Base-by-base conservation (phyloP, 2,113 vertebrate genomes). In the Nycticryphes semicollaris region DNA sequence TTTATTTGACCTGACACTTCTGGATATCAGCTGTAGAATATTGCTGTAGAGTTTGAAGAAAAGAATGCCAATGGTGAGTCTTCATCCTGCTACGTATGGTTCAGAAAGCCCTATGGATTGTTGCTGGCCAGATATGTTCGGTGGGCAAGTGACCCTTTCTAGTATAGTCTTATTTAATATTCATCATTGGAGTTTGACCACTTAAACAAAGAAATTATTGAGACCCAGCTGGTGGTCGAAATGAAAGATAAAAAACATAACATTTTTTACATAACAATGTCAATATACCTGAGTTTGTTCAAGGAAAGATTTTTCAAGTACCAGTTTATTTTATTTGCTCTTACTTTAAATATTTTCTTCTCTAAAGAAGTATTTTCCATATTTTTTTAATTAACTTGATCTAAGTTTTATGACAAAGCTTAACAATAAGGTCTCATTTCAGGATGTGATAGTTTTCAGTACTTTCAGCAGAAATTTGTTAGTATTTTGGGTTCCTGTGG, bases 51-150 rank as follows among this genome's bases (percentile, higher is more conserved):
- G 3, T 84, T 87, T 59, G 63, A 83, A 68, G 25, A 8, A 7
- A 68, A 87, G 35, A 79, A 48, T 27, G 39, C 30, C 16, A 10
- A 10, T 33, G 63, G 37, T 33, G 37, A 48, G 41, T 94, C 63
- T 89, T 73, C 16, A 56, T 92, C 28, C 13, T 39, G 7, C 23
- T 86, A 28, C 2, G 4, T 47, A 19, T 33, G 9, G 59, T 81
- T 90, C 51, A 87, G 79, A 91, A 96, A 80, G 70, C 60, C 25
- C 39, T 57, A 56, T 84, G 45, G 54, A 93, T 69, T 73, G 8
- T 81, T 93, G 45, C 35, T 92, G 85, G 35, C 93, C 37, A 94
- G 77, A 62, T 66, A 22, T 11, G 2, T 90, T 94, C 94, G 95
- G 94, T 91, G 66, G 48, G 31, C 90, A 96, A 84, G 76, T 45